Evolutionary conservation across 2,113 vertebrate species (phyloP).

Genomic region (Trematomus loennbergii): DNA sequence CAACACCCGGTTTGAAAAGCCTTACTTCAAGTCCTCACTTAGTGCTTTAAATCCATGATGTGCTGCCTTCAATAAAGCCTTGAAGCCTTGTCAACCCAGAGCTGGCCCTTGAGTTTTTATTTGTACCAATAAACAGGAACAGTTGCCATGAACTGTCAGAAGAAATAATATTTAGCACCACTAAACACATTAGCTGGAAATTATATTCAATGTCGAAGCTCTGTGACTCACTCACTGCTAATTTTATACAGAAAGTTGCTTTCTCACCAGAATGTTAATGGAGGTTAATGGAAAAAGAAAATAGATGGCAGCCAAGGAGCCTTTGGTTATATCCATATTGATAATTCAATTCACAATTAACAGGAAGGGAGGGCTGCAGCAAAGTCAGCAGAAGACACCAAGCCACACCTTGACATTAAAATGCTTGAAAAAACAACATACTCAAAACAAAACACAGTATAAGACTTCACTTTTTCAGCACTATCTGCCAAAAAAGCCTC

Average conservation of each 20-base stretch:
- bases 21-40: constrained; percentile 61
- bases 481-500: not conserved
- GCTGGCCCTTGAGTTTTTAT: constrained; percentile 35
- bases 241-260: constrained; percentile 19
- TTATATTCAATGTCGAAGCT: not conserved
- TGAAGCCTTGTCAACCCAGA: constrained; percentile 59
- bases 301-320: constrained; percentile 30
- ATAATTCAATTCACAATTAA: constrained; percentile 24
- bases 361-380: constrained; percentile 19
- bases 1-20: constrained; percentile 64
- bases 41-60: constrained; percentile 53
- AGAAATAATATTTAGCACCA: constrained; percentile 21
- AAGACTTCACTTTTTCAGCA: constrained; percentile 9
- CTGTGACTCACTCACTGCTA: constrained; percentile 20
- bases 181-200: constrained; percentile 12
- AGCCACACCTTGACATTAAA: constrained; percentile 19
- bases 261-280: constrained; percentile 38
- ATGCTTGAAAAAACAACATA: constrained; percentile 2
- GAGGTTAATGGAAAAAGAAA: constrained; percentile 50
- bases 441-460: not conserved
- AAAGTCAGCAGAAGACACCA: constrained; percentile 10
- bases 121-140: constrained; percentile 19
- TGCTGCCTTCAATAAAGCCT: constrained; percentile 79
- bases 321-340: not conserved
- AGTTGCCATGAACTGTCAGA: constrained; percentile 19